Evolutionary conservation across 2,113 vertebrate genomes (phyloP).

Genomic region (Gracilinanus agilis): DNA sequence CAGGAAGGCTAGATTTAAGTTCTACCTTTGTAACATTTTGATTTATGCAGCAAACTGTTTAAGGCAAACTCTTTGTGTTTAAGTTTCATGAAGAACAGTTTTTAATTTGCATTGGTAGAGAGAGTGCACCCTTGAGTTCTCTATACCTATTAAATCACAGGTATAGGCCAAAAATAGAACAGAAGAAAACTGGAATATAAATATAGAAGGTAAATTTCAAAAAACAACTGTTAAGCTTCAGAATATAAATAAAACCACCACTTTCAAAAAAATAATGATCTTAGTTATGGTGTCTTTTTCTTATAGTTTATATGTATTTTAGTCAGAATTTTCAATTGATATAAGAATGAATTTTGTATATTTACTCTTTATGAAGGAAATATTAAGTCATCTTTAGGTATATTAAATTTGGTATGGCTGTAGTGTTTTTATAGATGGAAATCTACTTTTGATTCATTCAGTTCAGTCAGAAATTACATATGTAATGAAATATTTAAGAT

Average conservation of each 20-base stretch:
- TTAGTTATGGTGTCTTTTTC: constrained; percentile 10
- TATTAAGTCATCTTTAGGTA: constrained; percentile 46
- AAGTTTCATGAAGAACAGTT: not conserved
- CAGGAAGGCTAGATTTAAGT: not conserved
- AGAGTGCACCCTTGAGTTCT: no score
- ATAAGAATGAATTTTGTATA: constrained; percentile 38
- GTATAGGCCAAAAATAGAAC: no score
- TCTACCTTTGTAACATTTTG: not conserved
- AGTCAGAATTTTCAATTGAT: constrained; percentile 42
- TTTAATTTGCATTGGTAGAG: not conserved
- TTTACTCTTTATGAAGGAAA: not conserved
- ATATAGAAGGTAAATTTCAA: not conserved
- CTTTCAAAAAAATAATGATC: not conserved
- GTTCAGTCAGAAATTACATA: constrained; percentile 37
- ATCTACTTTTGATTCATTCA: constrained; percentile 54
- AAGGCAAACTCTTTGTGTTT: not conserved
- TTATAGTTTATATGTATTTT: constrained; percentile 10
- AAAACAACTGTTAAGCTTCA: not conserved
- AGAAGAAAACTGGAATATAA: not conserved
- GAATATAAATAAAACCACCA: not conserved
- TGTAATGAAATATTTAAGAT: constrained; percentile 49
- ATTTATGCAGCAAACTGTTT: not conserved
- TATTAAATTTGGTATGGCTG: constrained; percentile 30
- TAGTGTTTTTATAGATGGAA: constrained; percentile 31
- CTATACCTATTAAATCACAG: no score